Percentiles rank a stretch among this genome's conserved stretches.
These are phyloP conservation scores for Tetranychus truncatus DNA, from an alignment of 2,888 invertebrate species.

Conservation along the genomic window DNA sequence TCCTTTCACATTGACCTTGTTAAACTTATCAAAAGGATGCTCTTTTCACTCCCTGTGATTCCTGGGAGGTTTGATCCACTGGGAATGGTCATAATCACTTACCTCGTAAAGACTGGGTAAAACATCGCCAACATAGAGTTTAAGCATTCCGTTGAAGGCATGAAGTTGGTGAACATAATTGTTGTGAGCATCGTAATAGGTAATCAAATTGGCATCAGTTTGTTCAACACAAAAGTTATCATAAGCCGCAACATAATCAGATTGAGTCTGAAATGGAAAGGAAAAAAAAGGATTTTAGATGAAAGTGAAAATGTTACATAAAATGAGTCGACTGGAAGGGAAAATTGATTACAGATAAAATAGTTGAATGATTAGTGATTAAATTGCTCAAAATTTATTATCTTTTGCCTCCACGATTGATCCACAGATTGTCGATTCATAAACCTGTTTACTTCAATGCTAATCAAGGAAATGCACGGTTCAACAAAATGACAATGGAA, in stretches of 20 bases:
- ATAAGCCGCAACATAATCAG: slow-evolving; percentile 70
- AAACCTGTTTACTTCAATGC: no score
- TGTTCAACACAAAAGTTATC: slow-evolving; percentile 54
- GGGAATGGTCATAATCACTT: slow-evolving; percentile 26
- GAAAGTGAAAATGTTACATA: neutral
- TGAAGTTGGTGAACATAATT: slow-evolving; percentile 77
- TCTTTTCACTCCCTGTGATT: neutral
- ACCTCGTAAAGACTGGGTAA: slow-evolving; percentile 68
- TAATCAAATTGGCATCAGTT: slow-evolving; percentile 39
- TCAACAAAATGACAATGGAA: no score
- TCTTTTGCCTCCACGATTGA: no score
- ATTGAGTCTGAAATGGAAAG: slow-evolving; percentile 47
- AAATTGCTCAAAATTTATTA: no score
- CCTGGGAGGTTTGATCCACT: neutral
- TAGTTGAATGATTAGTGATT: no score
- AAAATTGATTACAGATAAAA: no score
- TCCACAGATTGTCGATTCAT: no score
- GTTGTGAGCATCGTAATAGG: slow-evolving; percentile 79
- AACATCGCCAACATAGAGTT: slow-evolving; percentile 65
- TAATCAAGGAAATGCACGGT: no score
- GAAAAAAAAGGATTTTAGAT: neutral
- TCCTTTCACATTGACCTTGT: neutral
- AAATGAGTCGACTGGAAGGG: neutral
- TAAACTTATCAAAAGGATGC: neutral
- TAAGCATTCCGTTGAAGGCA: slow-evolving; percentile 79